Base-by-base conservation (phyloP, 2,797 vertebrate genomes). In the Falco columbarius region DNA sequence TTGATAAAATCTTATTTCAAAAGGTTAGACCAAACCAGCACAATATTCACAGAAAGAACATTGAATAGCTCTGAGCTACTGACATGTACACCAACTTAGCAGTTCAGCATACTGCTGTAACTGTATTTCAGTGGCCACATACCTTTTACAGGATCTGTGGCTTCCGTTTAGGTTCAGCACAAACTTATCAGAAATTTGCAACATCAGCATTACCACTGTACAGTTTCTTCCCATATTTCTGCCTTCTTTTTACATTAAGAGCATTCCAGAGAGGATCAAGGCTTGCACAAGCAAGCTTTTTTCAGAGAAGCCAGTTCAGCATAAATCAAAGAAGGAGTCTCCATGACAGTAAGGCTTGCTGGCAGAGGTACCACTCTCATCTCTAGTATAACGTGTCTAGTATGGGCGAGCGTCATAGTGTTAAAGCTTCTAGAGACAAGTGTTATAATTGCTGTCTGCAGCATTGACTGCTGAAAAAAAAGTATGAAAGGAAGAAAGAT, bases 351-450 rank as follows among this genome's bases (percentile, higher is more conserved):
- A 80, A 83, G 29, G 44, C n/a, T 88, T 90, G 47, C 54, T 94
- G 92, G 61, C 90, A 93, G 79, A 88, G 44, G 67, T 19, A 47
- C 52, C 22, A 90, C 56, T 24, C 80, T 93, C 70, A 20, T 74
- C 74, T 40, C 86, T 67, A 81, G 70, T 63, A 47, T 68, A 81
- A 79, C 49, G 84, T 46, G 74, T 94, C 85, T 95, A 75, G 74
- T 71, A 91, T 54, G 49, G 46, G 70, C 62, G 86, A 90, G 86
- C 49, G 74, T 61, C 36, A 49, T 1, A 5, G 52, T 67, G 70
- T 71, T 89, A 77, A 90, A 88, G n/a, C 34, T 93, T 67, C 90
- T 70, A 59, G 47, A 93, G 90, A 85, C 75, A 96, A 90, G 38
- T 71, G 52, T 65, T 79, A 26, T 23, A 85, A 75, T 30, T 52